A percentile compares a stretch with the other conserved stretches of the same genome.
Evolutionary conservation across 2,797 vertebrate species (phyloP).

Genomic region (Lacerta viridis): DNA sequence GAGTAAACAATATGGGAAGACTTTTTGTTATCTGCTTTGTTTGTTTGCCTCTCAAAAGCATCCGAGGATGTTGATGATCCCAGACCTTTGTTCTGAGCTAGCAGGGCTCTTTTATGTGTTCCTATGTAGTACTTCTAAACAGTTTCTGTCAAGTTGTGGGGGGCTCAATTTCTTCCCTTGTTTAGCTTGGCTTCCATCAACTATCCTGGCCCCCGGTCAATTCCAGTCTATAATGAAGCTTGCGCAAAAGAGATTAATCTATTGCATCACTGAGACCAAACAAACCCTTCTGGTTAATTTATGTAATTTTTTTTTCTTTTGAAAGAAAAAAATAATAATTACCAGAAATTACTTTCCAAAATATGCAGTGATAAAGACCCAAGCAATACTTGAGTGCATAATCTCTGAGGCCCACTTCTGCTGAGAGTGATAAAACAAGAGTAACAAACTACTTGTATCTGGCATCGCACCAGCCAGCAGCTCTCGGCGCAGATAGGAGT

Average conservation of each 20-base stretch:
- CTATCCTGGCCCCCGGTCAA: neutral
- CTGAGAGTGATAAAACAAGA: slow-evolving; percentile 68
- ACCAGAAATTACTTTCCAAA: slow-evolving; percentile 50
- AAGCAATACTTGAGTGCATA: slow-evolving; percentile 59
- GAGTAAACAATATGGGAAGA: neutral
- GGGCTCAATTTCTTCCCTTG: neutral
- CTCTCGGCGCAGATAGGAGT: slow-evolving; percentile 62
- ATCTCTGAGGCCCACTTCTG: slow-evolving; percentile 68
- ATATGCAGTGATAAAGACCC: slow-evolving; percentile 61
- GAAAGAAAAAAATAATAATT: slow-evolving; percentile 56
- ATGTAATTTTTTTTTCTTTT: slow-evolving; percentile 48
- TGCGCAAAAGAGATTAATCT: slow-evolving; percentile 53
- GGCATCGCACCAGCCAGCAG: slow-evolving; percentile 55
- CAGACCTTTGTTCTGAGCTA: neutral
- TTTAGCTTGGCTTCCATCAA: neutral
- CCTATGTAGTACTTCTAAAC: neutral
- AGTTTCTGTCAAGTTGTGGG: no score
- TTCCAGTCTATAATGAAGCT: slow-evolving; percentile 16
- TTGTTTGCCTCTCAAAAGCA: neutral
- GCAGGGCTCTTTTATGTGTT: neutral
- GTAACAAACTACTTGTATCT: slow-evolving; percentile 71
- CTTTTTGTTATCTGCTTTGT: neutral
- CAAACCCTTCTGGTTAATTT: slow-evolving; percentile 47
- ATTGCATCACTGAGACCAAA: slow-evolving; percentile 59
- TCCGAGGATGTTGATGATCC: neutral